Base-by-base conservation (phyloP, 2,888 invertebrate species). In the Myopa tessellatipennis region DNA sequence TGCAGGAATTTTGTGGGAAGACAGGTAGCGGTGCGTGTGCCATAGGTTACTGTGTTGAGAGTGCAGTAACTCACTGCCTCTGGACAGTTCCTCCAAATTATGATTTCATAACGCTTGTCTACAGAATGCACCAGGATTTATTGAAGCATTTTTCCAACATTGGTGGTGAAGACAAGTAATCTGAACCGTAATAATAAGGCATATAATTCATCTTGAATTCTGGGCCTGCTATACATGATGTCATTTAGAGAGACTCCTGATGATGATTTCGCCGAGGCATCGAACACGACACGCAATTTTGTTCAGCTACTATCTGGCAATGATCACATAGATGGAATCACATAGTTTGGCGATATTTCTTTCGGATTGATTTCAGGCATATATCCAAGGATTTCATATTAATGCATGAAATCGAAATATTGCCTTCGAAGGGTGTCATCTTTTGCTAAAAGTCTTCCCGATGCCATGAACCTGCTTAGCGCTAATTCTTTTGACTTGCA, bases 231-330 rank as follows among this genome's bases (percentile, higher is more conserved):
- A 38, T 79, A 60, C 61, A 83, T 79, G 7, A 78, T 63, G 8
- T 82, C 81, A 69, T 84, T 85, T 34, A 84, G 60, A n/a, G 82
- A 81, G 5, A 80, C 14, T n/a, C 80, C 79, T 12, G 77, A 67
- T 50, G 69, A 52, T 68, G 74, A 74, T 76, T 76, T 77, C 34
- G 77, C 60, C 4, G 80, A 79, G 12, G 40, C 74, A 55, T 75
- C 74, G 60, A 76, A 76, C 14, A 72, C 73, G 8, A 76, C 73
- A 14, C 72, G n/a, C 26, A 75, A 40, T 38, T 77, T 77, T 61
- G 78, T 79, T 34, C 77, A 76, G 14, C 52, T 68, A 61, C 55
- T 55, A 4, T 55, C n/a, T 55, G 55, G n/a, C 55, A 7, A n/a
- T n/a, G n/a, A n/a, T 55, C 77, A 75, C 45, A 8, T 45, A 18